Base-by-base conservation (phyloP, 2,113 vertebrate species). In the Atlantisia rogersi region DNA sequence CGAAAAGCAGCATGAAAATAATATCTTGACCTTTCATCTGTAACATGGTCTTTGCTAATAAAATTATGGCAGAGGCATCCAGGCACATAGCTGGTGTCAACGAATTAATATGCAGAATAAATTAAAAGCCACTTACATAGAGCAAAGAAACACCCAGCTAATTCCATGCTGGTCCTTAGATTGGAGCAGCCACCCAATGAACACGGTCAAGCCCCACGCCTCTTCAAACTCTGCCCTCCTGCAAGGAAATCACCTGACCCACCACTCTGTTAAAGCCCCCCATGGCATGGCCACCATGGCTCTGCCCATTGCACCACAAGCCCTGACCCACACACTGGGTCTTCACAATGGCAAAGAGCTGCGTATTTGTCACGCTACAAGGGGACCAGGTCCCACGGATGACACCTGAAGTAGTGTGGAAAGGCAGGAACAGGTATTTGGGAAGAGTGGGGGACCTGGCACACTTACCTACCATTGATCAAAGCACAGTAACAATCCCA, bases 21-120 rank as follows among this genome's bases (percentile, higher is more conserved):
- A 21, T 86, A 92, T 75, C 91, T 91, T 95, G 95, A 96, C 93
- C 95, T 97, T 91, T 91, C 75, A 67, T 94, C 91, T 86, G 65
- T 31, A 85, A 64, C 85, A 65, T 28, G 79, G 60, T 88, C 82
- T 87, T 82, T 58, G 42, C 80, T 95, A 92, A 95, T 92, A 92
- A 82, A 94, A 93, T 93, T 92, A 94, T 69, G 63, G 75, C 48
- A 58, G 89, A 86, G 83, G 70, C 91, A 88, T 26, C 67, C 78
- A 80, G 83, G 78, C 64, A 68, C 59, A 58, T 31, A 92, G 73
- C 68, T 86, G 52, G 32, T 88, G 81, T 88, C 85, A 92, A 26
- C 67, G 42, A 52, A 63, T 89, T 94, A 91, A 92, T 40, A 77
- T 48, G 78, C 59, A 74, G 70, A 94, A 91, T 74, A 93, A 96